Evolutionary conservation across 2,797 vertebrate genomes (phyloP).

Genomic region (Tokudaia tokunoshimensis): DNA sequence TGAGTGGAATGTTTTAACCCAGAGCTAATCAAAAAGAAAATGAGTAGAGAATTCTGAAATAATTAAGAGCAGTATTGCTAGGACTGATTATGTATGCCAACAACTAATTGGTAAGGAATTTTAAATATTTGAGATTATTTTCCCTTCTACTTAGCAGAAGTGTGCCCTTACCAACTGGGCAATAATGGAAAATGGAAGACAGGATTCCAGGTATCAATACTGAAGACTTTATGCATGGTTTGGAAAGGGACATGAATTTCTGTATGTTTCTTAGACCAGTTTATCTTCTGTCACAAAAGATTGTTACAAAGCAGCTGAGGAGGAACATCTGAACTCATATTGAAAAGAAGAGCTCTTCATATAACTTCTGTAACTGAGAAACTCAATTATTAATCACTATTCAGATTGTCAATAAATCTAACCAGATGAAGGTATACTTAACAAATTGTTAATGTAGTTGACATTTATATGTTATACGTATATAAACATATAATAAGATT

Average conservation of each 20-base stretch:
- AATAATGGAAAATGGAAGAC: neutral
- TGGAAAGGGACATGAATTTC: neutral
- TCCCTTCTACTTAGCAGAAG: neutral
- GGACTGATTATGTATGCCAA: neutral
- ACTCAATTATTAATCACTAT: neutral
- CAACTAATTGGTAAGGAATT: neutral
- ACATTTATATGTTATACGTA: too few species aligned
- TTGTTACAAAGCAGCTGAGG: neutral
- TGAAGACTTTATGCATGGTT: neutral
- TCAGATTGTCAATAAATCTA: neutral
- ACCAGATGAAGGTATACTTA: neutral
- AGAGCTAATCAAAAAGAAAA: neutral
- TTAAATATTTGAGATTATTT: neutral
- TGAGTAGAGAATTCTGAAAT: neutral
- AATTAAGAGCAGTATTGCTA: neutral
- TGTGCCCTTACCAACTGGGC: neutral
- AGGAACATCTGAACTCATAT: neutral
- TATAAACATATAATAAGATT: neutral
- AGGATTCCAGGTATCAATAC: neutral
- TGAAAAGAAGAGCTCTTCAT: neutral
- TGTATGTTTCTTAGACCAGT: neutral
- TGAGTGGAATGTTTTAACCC: neutral
- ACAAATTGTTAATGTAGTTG: neutral
- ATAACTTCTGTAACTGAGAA: neutral
- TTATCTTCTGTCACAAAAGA: rapidly evolving